Evolutionary conservation across 2,113 vertebrate species (phyloP).

Genomic region (Sarotherodon lohbergeri): DNA sequence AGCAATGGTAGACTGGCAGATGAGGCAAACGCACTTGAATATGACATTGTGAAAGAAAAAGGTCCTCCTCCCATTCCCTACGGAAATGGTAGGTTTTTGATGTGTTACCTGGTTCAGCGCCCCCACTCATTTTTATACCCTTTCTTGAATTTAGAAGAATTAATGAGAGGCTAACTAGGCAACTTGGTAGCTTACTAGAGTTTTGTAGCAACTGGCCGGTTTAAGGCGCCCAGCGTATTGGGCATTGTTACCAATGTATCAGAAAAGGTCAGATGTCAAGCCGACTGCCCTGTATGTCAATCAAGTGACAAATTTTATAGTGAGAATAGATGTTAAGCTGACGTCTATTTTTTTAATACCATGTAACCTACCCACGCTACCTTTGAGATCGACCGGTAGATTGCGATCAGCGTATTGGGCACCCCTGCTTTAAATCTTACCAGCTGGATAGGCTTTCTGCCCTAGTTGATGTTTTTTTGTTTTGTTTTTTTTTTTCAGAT

Average conservation of each 20-base stretch:
- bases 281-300: not conserved
- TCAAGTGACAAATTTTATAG: not conserved
- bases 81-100: not conserved
- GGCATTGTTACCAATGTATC: not conserved
- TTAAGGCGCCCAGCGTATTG: not conserved
- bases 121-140: not conserved
- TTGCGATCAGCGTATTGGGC: not conserved
- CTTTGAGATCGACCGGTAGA: not conserved
- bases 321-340: not conserved
- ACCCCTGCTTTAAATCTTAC: not conserved
- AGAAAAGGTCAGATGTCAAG: not conserved
- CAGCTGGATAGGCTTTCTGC: not conserved
- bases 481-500: accelerated
- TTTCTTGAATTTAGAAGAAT: not conserved
- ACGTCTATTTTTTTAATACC: not conserved
- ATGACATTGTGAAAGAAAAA: not conserved
- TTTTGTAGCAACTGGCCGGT: not conserved
- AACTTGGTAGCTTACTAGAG: not conserved
- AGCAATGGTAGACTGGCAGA: not conserved
- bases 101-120: not conserved
- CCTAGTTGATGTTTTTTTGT: not conserved
- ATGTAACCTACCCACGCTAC: not conserved
- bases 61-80: not conserved
- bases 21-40: not conserved
- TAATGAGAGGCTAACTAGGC: not conserved